These are phyloP conservation scores for Caenorhabditis brenneri DNA, from an alignment of 1,140 invertebrate genomes.

Conservation along the genomic window DNA sequence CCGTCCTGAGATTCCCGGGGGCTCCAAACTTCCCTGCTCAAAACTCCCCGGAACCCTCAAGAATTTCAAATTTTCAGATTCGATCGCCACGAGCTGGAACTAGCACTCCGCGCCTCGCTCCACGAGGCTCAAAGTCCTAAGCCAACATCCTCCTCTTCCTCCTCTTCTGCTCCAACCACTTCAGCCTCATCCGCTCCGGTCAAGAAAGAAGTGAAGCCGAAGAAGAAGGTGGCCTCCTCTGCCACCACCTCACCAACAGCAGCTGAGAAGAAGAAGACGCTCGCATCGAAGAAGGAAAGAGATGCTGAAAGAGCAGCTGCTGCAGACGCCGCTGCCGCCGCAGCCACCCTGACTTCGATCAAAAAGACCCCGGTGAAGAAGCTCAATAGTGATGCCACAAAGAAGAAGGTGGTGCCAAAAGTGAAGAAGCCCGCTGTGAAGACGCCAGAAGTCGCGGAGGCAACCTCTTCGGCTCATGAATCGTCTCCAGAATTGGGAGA, in stretches of 20 bases:
- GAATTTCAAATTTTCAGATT: slow-evolving; percentile 30
- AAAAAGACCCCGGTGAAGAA: slow-evolving; percentile 33
- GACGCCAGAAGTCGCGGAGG: not conserved
- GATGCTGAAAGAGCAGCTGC: slow-evolving; percentile 38
- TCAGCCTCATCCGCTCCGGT: not conserved
- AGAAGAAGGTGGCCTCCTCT: not conserved
- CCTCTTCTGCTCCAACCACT: not conserved
- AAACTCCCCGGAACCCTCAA: too few relatives aligned
- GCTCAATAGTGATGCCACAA: not conserved
- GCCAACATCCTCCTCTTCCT: not conserved
- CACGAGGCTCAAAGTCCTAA: slow-evolving; percentile 2
- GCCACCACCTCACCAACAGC: not conserved
- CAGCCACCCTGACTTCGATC: not conserved
- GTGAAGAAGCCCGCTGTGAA: not conserved
- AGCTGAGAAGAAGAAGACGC: not conserved
- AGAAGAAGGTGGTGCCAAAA: not conserved
- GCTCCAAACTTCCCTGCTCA: too few relatives aligned
- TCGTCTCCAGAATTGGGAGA: not conserved
- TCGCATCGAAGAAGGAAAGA: not conserved
- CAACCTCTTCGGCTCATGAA: not conserved
- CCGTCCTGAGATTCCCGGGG: too few relatives aligned
- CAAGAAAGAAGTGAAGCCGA: not conserved
- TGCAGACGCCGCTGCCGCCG: not conserved
- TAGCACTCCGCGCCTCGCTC: slow-evolving; percentile 38
- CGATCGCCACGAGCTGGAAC: slow-evolving; percentile 45